Conservation (phyloP, 2,113 vertebrate species). For the Regulus satrapa region DNA sequence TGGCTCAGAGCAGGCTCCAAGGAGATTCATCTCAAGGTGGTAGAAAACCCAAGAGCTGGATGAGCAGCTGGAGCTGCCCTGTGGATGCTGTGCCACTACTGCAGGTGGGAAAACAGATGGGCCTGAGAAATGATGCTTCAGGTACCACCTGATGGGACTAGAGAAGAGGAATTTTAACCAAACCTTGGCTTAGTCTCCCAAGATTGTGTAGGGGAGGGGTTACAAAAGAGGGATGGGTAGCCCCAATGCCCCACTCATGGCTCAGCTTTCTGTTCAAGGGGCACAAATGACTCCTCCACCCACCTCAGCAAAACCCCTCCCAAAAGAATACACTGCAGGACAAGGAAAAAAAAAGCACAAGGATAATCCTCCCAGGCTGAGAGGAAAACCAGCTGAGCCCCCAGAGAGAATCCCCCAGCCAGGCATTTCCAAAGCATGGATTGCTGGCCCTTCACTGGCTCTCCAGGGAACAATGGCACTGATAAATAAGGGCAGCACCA, state of each 20-base stretch:
- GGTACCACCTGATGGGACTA: background rate
- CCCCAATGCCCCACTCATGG: rapidly evolving
- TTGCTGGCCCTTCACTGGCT: background rate
- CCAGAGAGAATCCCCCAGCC: background rate
- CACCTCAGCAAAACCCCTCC: background rate
- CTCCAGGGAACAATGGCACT: background rate
- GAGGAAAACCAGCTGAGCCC: background rate
- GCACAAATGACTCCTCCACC: background rate
- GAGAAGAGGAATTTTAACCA: background rate
- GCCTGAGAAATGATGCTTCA: background rate
- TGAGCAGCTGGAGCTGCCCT: background rate
- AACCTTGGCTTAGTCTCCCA: background rate
- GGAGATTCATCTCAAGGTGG: background rate
- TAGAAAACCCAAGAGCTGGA: background rate
- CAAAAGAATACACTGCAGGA: background rate
- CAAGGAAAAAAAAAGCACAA: background rate
- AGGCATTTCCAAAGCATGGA: background rate
- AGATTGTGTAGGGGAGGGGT: background rate
- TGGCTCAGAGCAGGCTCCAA: background rate
- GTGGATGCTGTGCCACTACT: rapidly evolving
- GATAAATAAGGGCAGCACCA: background rate
- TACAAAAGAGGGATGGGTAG: background rate
- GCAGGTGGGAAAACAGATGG: background rate
- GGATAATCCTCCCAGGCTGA: background rate
- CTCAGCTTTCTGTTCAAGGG: background rate